These are phyloP conservation scores for Pedetes capensis DNA, from an alignment of 2,113 vertebrate genomes.

Conservation along the genomic window DNA sequence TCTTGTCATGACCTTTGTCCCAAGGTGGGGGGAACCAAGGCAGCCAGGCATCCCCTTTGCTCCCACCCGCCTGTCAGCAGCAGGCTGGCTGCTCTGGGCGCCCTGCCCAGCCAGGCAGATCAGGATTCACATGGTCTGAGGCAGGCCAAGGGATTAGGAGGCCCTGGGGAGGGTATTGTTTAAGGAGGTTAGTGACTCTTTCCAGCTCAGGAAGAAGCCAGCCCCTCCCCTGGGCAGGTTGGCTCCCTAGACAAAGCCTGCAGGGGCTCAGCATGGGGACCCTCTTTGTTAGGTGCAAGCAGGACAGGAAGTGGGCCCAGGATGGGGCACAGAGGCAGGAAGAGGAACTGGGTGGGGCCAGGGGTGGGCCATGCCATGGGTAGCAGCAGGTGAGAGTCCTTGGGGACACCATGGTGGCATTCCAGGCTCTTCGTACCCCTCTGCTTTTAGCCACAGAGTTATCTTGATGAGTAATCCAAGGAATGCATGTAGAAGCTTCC, in stretches of 20 bases:
- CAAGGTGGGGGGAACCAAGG: background rate
- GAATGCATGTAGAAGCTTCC: background rate
- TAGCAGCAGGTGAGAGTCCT: background rate
- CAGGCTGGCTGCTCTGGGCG: conserved; percentile 15
- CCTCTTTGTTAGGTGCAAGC: background rate
- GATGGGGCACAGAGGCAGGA: background rate
- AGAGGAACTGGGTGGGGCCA: background rate
- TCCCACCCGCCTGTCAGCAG: background rate
- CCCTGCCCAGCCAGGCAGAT: conserved; percentile 1
- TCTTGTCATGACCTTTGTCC: background rate
- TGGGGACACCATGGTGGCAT: background rate
- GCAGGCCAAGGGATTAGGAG: conserved; percentile 64
- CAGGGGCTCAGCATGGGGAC: background rate
- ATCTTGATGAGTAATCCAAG: background rate
- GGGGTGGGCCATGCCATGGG: background rate
- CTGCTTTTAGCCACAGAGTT: background rate
- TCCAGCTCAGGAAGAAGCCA: background rate
- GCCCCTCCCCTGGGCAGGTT: background rate
- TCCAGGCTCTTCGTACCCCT: background rate
- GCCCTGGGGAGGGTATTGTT: conserved; percentile 43
- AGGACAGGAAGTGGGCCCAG: no score
- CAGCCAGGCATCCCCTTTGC: background rate
- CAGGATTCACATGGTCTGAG: conserved; percentile 66
- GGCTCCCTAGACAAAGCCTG: background rate
- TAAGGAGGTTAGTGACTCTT: conserved; percentile 5